Evolutionary conservation across 2,113 vertebrate genomes (phyloP).

Genomic region (Cyprinodon variegatus): DNA sequence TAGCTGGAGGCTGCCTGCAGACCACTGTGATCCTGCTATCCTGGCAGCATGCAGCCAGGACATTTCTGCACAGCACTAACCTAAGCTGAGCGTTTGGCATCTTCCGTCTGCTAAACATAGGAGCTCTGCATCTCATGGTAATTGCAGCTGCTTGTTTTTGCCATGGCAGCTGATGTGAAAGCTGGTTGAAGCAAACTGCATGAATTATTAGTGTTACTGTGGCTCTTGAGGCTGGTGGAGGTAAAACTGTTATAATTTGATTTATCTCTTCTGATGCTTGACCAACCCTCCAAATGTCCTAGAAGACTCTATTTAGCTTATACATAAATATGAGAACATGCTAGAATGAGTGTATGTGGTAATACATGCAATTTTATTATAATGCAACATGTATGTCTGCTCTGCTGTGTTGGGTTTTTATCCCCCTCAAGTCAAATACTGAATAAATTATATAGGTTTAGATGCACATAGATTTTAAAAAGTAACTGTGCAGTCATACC

Average conservation of each 20-base stretch:
- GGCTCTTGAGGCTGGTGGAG: conserved; percentile 44
- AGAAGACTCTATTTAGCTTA: conserved; percentile 40
- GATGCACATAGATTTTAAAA: conserved; percentile 21
- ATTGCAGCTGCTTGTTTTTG: conserved; percentile 49
- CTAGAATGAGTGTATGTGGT: conserved; percentile 31
- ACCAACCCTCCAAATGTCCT: conserved; percentile 42
- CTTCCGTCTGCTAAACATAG: conserved; percentile 61
- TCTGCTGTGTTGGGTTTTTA: not conserved
- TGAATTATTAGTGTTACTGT: conserved; percentile 54
- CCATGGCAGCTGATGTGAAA: conserved; percentile 46
- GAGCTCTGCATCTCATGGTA: conserved; percentile 55
- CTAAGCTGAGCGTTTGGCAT: conserved; percentile 61
- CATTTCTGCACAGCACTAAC: conserved; percentile 60
- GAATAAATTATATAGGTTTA: not conserved
- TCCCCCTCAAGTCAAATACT: not conserved
- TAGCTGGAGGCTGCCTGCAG: conserved; percentile 55
- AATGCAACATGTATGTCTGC: conserved; percentile 33
- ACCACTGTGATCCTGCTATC: conserved; percentile 61
- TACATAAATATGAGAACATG: conserved; percentile 63
- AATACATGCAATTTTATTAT: conserved; percentile 26
- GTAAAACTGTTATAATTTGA: conserved; percentile 65
- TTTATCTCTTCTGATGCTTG: conserved; percentile 67
- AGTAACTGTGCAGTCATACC: conserved; percentile 26
- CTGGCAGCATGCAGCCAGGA: conserved; percentile 46
- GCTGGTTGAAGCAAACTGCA: conserved; percentile 46